Conservation (phyloP, 1,140 invertebrate species). For the Nasonia giraulti region DNA sequence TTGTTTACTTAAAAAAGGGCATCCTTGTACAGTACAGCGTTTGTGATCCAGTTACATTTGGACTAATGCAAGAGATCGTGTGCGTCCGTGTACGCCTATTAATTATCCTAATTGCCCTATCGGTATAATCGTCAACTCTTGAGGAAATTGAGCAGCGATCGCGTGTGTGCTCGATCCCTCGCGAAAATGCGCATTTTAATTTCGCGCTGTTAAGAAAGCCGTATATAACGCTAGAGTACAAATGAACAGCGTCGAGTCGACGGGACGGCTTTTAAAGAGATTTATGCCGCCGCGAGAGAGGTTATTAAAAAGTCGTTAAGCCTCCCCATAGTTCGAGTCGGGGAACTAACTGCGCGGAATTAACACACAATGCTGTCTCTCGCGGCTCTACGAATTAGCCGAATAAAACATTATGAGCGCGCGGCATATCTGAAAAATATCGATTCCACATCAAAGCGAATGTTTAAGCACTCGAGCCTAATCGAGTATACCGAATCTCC, state of each 20-base stretch:
- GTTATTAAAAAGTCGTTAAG: constrained; percentile 34
- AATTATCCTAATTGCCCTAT: neutral
- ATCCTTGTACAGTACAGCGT: neutral
- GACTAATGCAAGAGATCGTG: no score
- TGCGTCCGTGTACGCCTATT: neutral
- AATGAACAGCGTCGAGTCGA: neutral
- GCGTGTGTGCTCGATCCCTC: neutral
- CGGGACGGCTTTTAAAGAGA: constrained; percentile 16
- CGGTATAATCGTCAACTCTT: neutral
- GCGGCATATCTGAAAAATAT: no score
- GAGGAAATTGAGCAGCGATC: neutral
- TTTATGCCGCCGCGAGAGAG: neutral
- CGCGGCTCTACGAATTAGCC: neutral
- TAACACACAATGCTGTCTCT: neutral
- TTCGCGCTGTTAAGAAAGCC: neutral
- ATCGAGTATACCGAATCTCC: no score
- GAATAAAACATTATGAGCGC: neutral
- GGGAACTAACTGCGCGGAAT: neutral
- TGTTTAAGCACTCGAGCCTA: no score
- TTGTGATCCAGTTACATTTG: neutral
- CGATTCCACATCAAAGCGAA: no score
- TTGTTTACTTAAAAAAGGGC: no score
- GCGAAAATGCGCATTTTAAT: neutral
- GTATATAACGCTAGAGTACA: constrained; percentile 3
- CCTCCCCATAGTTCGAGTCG: neutral